Conservation (phyloP, 2,797 vertebrate genomes). For the Mycteria americana region DNA sequence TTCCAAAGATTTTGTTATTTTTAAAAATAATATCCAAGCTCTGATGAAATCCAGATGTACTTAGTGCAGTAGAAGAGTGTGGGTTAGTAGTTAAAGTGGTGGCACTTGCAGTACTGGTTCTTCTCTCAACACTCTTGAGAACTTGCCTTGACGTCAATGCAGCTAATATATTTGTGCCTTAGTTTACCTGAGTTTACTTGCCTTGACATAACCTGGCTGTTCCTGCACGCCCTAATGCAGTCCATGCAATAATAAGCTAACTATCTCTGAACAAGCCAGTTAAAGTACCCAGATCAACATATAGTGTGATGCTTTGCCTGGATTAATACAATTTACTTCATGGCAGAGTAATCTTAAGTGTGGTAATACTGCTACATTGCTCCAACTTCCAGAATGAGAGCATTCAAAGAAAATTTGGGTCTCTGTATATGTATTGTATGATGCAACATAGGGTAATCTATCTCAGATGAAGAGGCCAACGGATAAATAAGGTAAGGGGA, state of each 20-base stretch:
- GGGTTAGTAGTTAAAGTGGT: neutral
- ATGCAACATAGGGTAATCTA: neutral
- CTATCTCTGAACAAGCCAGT: neutral
- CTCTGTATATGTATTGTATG: neutral
- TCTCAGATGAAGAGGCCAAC: neutral
- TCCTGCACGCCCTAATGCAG: neutral
- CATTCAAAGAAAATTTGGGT: neutral
- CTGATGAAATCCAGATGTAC: slow-evolving; percentile 24
- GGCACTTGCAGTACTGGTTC: neutral
- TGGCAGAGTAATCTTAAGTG: neutral
- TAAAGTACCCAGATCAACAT: neutral
- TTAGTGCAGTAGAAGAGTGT: neutral
- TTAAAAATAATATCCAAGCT: neutral
- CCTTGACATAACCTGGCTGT: neutral
- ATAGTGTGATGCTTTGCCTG: neutral
- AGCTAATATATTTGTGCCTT: neutral
- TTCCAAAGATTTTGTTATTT: neutral
- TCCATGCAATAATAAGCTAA: neutral
- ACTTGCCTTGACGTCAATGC: neutral
- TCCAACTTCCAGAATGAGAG: neutral
- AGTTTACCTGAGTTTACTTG: neutral
- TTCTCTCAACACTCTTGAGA: neutral
- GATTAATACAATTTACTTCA: neutral
- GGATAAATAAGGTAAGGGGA: neutral
- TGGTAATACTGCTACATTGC: neutral